These are phyloP conservation scores for Hypothenemus hampei DNA, from an alignment of 1,140 invertebrate genomes.

Conservation along the genomic window DNA sequence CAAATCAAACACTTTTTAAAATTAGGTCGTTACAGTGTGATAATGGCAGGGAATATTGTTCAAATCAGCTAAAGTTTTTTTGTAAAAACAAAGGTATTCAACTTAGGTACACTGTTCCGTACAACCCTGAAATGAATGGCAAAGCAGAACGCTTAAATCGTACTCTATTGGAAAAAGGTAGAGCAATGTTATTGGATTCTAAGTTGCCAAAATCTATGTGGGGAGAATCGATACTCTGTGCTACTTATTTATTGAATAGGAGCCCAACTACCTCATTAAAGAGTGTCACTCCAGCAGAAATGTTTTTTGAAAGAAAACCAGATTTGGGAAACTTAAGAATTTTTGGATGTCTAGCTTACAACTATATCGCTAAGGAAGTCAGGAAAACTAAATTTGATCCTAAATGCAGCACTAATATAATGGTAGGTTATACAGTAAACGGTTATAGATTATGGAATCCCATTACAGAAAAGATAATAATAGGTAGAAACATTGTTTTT, in stretches of 20 bases:
- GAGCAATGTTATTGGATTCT: background rate
- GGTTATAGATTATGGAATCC: background rate
- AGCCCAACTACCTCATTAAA: too few species aligned
- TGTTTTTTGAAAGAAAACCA: slow-evolving; percentile 6
- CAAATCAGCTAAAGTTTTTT: background rate
- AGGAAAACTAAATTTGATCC: background rate
- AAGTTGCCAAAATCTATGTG: background rate
- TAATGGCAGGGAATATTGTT: slow-evolving; percentile 7
- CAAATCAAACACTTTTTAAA: background rate
- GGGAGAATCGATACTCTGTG: background rate
- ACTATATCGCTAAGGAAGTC: background rate
- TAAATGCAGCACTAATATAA: background rate
- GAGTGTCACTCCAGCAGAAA: background rate
- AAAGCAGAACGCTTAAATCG: background rate
- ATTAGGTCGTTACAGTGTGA: background rate
- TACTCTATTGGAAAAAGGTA: background rate
- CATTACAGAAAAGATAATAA: background rate
- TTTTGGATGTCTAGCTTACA: slow-evolving; percentile 7
- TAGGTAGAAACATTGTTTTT: slow-evolving; percentile 1
- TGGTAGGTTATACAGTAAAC: background rate
- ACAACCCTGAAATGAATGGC: too few species aligned
- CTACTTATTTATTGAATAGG: background rate
- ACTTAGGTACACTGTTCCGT: background rate
- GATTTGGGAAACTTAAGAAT: slow-evolving; percentile 9
- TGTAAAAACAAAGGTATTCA: background rate